Evolutionary conservation across 2,797 vertebrate species (phyloP), one percentile per base, ranked within the genome.

Genomic region (Rachycentron canadum): DNA sequence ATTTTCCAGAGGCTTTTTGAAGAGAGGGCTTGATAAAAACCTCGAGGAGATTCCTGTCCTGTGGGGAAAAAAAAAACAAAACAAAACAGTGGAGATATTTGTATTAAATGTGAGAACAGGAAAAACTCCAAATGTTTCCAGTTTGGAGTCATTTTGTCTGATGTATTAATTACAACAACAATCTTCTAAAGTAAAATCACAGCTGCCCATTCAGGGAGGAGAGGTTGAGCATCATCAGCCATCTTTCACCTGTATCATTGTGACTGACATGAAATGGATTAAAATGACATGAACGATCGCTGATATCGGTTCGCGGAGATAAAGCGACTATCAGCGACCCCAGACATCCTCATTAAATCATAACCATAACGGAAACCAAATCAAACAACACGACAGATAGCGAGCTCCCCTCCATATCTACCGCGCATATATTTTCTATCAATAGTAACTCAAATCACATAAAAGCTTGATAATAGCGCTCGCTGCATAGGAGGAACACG

Each of bases 391-490:
- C 23, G 45, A 53, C 53, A 91, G 87, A 89, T 85, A 91, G 71
- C 61, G 32, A 64, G 41, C 56, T 19, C 41, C 28, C 2, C 7
- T 69, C 73, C 82, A 75, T 86, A 84, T 91, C 86, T 78, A 8
- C 63, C 66, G 59, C 61, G 75, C 72, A 43, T 75, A 81, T 73
- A 84, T 87, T 88, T 77, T 93, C 45, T 90, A 91, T 92, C 92
- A 90, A 76, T 82, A 87, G 74, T 30, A 85, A 85, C 79, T 75
- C 82, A 92, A 90, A 95, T 92, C 89, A 91, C 90, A 86, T 84
- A 82, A 85, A 88, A 87, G 60, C 38, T 88, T 89, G 90, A 94
- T 93, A 90, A 84, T 76, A 56, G 79, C 60, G 16, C 21, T 25
- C 12, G 74, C 73, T 66, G 75, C 78, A 82, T 55, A 69, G 47